Evolutionary conservation across 1,140 invertebrate genomes (phyloP).

Genomic region (Sinonovacula constricta): DNA sequence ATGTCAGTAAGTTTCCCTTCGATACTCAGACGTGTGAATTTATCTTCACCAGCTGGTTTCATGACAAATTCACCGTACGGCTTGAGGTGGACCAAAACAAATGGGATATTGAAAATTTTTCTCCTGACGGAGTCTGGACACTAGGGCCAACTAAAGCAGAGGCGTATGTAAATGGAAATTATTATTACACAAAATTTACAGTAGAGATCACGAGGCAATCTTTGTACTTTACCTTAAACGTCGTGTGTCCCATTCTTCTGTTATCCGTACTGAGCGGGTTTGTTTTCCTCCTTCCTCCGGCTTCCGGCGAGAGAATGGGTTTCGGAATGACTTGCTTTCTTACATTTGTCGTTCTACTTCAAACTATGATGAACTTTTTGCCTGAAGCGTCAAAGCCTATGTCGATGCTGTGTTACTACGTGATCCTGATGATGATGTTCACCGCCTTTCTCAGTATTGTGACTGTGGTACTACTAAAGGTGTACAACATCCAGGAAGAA

Average conservation of each 20-base stretch:
- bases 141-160: constrained; percentile 5
- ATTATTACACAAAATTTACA: constrained; percentile 36
- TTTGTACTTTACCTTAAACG: constrained; percentile 31
- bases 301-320: constrained; percentile 39
- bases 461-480: constrained; percentile 12
- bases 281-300: constrained; percentile 40
- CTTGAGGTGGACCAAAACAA: not conserved
- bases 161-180: not conserved
- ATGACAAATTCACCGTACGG: not conserved
- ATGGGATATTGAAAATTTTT: constrained; percentile 24
- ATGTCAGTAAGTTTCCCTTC: constrained; percentile 46
- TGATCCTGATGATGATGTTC: constrained; percentile 46
- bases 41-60: constrained; percentile 13
- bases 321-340: constrained; percentile 48
- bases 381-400: constrained; percentile 41
- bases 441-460: constrained; percentile 12
- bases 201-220: constrained; percentile 23
- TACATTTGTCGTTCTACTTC: constrained; percentile 38
- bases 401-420: constrained; percentile 49
- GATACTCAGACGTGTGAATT: constrained; percentile 35
- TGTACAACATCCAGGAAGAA: not conserved
- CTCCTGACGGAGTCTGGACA: constrained; percentile 25
- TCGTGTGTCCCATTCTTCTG: constrained; percentile 32
- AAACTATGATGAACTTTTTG: constrained; percentile 43
- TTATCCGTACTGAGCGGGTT: constrained; percentile 31